phyloP scores from a whole-genome alignment of 2,888 invertebrate species.

The Dinocampus coccinellae region DNA sequence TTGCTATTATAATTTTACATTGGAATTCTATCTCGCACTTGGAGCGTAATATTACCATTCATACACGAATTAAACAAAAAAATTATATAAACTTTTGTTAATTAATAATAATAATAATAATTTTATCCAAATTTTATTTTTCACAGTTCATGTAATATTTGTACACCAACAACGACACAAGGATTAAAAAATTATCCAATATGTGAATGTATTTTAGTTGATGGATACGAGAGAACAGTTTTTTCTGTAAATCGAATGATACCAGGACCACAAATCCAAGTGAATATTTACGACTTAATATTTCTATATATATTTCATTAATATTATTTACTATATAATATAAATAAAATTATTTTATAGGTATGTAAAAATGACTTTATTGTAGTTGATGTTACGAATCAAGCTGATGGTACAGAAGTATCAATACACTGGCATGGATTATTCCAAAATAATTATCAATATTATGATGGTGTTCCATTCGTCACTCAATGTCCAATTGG shows the following conservation, averaged over 20 bases:
- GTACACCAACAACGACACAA: slow-evolving; percentile 86
- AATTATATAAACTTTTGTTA: not conserved
- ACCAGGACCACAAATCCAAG: slow-evolving; percentile 90
- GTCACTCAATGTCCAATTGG: slow-evolving; percentile 89
- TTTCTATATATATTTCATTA: not conserved
- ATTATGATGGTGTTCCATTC: slow-evolving; percentile 90
- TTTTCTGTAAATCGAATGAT: slow-evolving; percentile 88
- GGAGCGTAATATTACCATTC: slow-evolving; percentile 78
- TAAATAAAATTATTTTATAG: slow-evolving; percentile 71
- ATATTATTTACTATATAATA: not conserved
- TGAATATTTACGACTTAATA: no score
- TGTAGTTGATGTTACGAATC: slow-evolving; percentile 87
- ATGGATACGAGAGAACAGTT: slow-evolving; percentile 88
- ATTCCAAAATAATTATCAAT: slow-evolving; percentile 84
- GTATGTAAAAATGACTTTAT: slow-evolving; percentile 90
- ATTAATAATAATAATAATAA: not conserved
- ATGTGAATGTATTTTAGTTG: slow-evolving; percentile 88
- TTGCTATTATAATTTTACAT: slow-evolving; percentile 87
- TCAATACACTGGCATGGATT: slow-evolving; percentile 95
- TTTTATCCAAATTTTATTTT: not conserved
- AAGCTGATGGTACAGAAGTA: slow-evolving; percentile 87
- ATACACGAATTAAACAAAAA: not conserved
- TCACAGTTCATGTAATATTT: slow-evolving; percentile 84
- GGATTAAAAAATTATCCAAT: slow-evolving; percentile 78
- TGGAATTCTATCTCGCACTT: slow-evolving; percentile 85